Evolutionary conservation across 1,140 invertebrate genomes (phyloP), one percentile per base, ranked within the genome.

Genomic region (Anastrepha ludens): DNA sequence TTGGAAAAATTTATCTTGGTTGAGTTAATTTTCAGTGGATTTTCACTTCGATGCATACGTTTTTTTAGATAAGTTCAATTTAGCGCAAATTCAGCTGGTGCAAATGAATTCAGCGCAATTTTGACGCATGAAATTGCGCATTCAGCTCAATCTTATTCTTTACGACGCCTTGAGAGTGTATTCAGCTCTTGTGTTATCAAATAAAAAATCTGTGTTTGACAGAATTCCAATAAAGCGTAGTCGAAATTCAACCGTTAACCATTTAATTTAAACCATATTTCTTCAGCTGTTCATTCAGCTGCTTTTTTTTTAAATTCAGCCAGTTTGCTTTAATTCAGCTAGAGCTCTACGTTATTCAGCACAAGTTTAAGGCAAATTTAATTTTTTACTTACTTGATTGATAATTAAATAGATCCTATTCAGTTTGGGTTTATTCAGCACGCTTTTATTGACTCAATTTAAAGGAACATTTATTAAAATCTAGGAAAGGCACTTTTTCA

Each of bases 311-410:
- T 55, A 55, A 8, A 55, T 55, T 55, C 50, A 55, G 50, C 50
- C 50, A 55, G 6, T 55, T 55, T 55, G 50, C 6, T 0, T 55
- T 55, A 55, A 55, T 55, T 55, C 50, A 55, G 50, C 50, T 55
- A 0, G 50, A 29, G 29, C 29, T 55, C 11, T 55, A 8, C 6
- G 50, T 55, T 8, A 55, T 55, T 55, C 50, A 1, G 50, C 50
- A 55, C 50, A 2, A 8, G 6, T 55, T 55, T 55, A 55, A 55
- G 2, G 50, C 6, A 55, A 55, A 29, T 86, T n/a, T 88, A 87
- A 87, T 88, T 87, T 87, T 50, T 88, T 87, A 86, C 87, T 89
- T 87, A 88, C 86, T 86, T 65, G 74, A 65, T 85, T 88, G 88
- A 87, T 89, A 74, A n/a, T n/a, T 55, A 15, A 41, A 67, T 67